phyloP scores from a whole-genome alignment of 1,140 invertebrate species.

The Yoshiicerus persimilis region DNA sequence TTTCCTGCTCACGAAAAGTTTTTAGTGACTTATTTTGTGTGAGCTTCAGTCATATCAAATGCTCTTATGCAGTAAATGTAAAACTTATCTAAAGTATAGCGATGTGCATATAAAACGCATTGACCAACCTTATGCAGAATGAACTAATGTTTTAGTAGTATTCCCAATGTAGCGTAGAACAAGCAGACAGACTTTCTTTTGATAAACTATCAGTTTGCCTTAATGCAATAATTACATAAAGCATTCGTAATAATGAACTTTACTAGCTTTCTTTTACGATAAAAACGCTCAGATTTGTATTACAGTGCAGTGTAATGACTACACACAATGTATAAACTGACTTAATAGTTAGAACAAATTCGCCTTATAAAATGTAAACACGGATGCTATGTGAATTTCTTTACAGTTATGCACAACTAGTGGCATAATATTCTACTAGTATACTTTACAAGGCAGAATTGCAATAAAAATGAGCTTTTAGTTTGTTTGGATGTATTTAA shows the following conservation, averaged over 20 bases:
- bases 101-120: too few species aligned
- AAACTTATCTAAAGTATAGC: too few species aligned
- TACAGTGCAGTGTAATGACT: background rate
- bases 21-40: background rate
- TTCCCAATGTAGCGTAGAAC: too few species aligned
- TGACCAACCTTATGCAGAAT: background rate
- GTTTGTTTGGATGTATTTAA: background rate
- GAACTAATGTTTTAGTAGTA: background rate
- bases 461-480: background rate
- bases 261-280: background rate
- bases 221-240: background rate
- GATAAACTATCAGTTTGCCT: background rate
- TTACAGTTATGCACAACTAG: background rate
- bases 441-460: background rate
- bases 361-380: background rate
- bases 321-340: too few species aligned
- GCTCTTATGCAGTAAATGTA: too few species aligned
- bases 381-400: background rate
- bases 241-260: background rate
- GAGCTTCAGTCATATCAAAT: background rate
- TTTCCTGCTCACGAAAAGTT: background rate
- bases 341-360: too few species aligned
- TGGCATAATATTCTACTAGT: background rate
- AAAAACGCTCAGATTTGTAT: background rate
- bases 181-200: background rate